Base-by-base conservation (phyloP, 2,888 invertebrate species). In the Pyralis farinalis region DNA sequence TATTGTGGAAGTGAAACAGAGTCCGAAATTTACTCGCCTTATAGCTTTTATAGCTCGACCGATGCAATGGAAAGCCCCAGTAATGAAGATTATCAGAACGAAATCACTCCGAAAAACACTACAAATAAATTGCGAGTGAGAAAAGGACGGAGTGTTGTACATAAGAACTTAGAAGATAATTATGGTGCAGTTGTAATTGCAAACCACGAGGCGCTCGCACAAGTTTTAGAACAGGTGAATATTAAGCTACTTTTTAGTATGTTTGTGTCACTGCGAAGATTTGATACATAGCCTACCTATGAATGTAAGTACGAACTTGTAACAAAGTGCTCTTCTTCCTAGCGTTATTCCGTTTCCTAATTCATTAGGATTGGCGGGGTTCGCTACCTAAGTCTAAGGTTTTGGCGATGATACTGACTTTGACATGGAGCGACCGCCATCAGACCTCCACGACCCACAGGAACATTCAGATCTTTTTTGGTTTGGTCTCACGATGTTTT, bases 151-250 rank as follows among this genome's bases (percentile, higher is more conserved):
- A 95, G 95, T 72, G 93, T 96, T 49, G 95, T 96, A 7, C 96
- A 96, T 73, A 94, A 93, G 66, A 96, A 93, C 71, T 90, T 97
- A 49, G 96, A 97, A 70, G 96, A 97, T 68, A 96, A 96, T 85
- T 97, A 97, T 67, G 96, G 96, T 10, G 96, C 96, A 30, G 96
- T 97, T 25, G 94, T 96, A 50, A 94, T 96, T 27, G 96, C 96
- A 47, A 97, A 97, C 87, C 96, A 96, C 69, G 96, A 97, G 81
- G 96, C 96, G 5, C 90, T 97, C 11, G 95, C 96, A 37, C 96
- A 96, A 83, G 94, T 97, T 61, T 90, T 96, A 49, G 96, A 97
- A 83, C 96, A 96, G 91, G 96, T 96, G 81, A 76, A 66, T 70
- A 63, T 47, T 53, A 11, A 37, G 6, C 40, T 44, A 49, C 31